phyloP scores from a whole-genome alignment of 2,113 vertebrate genomes.

The Ailurus styani region DNA sequence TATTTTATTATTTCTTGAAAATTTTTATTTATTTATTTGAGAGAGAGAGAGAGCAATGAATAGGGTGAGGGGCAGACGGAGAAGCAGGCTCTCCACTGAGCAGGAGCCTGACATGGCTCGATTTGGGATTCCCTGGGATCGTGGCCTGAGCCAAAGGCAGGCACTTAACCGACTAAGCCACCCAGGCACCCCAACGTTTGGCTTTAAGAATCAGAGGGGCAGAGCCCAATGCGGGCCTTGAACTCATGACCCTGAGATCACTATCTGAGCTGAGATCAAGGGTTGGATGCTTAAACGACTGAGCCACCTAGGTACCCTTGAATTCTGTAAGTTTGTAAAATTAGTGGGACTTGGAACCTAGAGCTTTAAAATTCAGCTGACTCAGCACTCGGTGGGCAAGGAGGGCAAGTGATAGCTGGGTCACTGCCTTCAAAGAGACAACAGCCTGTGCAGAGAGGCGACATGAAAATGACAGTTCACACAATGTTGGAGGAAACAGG shows the following conservation, averaged over 20 bases:
- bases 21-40: not conserved
- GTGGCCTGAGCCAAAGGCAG: not conserved
- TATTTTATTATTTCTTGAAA: not conserved
- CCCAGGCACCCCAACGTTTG: not conserved
- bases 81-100: not conserved
- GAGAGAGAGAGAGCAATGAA: not conserved
- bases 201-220: not conserved
- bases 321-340: not conserved
- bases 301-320: not conserved
- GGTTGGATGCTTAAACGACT: not conserved
- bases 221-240: not conserved
- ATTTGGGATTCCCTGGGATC: not conserved
- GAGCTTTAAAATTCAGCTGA: not conserved
- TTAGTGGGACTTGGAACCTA: not conserved
- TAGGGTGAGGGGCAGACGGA: not conserved
- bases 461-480: not conserved
- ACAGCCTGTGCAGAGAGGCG: not conserved
- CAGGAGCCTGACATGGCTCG: not conserved
- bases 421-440: not conserved
- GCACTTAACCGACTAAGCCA: not conserved
- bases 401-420: not conserved
- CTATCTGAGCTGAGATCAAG: not conserved
- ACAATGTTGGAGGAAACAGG: not conserved
- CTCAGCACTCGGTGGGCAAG: not conserved
- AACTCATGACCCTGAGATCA: not conserved